Evolutionary conservation across 2,888 invertebrate species (phyloP).

Genomic region (Melanotus villosus): DNA sequence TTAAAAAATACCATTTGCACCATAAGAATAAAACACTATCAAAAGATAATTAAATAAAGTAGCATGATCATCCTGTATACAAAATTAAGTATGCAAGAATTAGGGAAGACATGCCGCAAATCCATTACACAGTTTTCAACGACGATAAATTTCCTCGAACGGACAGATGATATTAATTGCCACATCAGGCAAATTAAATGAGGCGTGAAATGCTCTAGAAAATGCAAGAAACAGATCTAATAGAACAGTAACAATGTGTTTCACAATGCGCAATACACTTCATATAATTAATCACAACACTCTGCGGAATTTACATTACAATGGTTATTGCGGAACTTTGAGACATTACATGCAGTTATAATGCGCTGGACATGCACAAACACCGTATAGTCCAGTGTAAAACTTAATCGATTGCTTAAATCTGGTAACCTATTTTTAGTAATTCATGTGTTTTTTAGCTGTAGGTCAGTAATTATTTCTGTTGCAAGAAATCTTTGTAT

Average conservation of each 20-base stretch:
- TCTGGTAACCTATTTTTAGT: no score
- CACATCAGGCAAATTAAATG: slow-evolving; percentile 27
- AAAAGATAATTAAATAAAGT: no score
- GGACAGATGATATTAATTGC: slow-evolving; percentile 18
- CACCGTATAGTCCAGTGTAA: no score
- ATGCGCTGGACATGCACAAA: slow-evolving; percentile 2
- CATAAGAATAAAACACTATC: no score
- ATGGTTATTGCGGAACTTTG: slow-evolving; percentile 14
- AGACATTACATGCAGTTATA: slow-evolving; percentile 19
- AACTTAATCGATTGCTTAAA: no score
- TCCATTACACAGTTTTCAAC: not conserved
- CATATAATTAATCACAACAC: slow-evolving; percentile 29
- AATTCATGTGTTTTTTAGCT: no score
- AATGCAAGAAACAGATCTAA: slow-evolving; percentile 10
- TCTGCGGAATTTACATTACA: slow-evolving; percentile 18
- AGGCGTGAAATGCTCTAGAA: slow-evolving; percentile 30
- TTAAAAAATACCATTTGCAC: no score
- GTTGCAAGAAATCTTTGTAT: no score
- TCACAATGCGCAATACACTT: slow-evolving; percentile 20
- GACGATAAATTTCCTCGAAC: not conserved
- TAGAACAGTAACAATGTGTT: slow-evolving; percentile 31
- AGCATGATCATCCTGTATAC: no score
- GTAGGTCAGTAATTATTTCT: no score
- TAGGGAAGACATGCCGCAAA: no score
- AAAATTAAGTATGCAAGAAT: no score